Percentiles rank a stretch among this genome's conserved stretches.
These are phyloP conservation scores for Nomada flava DNA, from an alignment of 2,888 invertebrate species.

Conservation along the genomic window DNA sequence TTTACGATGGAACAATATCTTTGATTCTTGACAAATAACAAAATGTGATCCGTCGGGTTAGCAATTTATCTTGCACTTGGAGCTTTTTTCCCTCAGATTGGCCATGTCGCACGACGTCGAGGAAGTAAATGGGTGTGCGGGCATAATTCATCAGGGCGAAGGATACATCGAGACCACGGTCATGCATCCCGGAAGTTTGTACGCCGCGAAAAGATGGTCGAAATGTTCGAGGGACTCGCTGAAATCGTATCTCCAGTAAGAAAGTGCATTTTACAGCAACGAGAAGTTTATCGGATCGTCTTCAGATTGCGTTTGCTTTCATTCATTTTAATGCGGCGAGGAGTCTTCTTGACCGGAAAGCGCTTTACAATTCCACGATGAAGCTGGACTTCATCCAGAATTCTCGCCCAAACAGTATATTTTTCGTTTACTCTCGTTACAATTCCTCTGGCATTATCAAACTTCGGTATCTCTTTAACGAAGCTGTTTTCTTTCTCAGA, in stretches of 20 bases:
- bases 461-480: neutral
- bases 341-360: slow-evolving; percentile 3
- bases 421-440: neutral
- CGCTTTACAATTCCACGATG: slow-evolving; percentile 5
- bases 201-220: slow-evolving; percentile 85
- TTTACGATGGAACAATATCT: no score
- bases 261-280: neutral
- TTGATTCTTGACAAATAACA: no score
- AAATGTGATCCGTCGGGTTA: neutral
- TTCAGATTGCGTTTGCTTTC: slow-evolving; percentile 25
- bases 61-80: neutral
- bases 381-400: slow-evolving; percentile 18
- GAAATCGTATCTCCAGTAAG: slow-evolving; percentile 86
- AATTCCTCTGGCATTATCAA: slow-evolving; percentile 2
- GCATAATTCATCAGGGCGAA: slow-evolving; percentile 65
- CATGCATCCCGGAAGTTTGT: slow-evolving; percentile 79
- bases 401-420: neutral
- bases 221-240: slow-evolving; percentile 85
- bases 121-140: slow-evolving; percentile 75
- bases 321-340: slow-evolving; percentile 24
- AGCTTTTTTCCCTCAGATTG: slow-evolving; percentile 67
- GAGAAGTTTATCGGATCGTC: slow-evolving; percentile 4
- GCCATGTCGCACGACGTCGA: slow-evolving; percentile 79
- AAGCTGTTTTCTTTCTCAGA: no score
- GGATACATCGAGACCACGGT: slow-evolving; percentile 77